A percentile compares a stretch with the other conserved stretches of the same genome.
These are phyloP conservation scores for Dicyrtoma fusca DNA, from an alignment of 2,888 invertebrate species.

Conservation along the genomic window DNA sequence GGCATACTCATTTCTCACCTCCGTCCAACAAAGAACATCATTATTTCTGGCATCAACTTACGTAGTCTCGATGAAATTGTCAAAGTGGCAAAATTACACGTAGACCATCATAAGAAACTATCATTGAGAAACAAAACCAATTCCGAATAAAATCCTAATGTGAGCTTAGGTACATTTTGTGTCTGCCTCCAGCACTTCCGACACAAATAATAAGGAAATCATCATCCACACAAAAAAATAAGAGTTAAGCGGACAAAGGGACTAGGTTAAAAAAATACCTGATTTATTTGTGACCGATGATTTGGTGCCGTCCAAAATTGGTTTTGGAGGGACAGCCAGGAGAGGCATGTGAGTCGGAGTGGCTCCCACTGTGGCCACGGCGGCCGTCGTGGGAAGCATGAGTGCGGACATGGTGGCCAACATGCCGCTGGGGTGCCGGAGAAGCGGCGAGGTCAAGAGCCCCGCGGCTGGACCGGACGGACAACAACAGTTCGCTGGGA, in stretches of 20 bases:
- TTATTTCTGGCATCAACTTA: no score
- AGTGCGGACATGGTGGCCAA: conserved; percentile 57
- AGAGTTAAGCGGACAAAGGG: no score
- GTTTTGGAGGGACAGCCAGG: conserved; percentile 49
- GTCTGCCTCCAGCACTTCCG: no score
- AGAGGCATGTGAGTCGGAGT: conserved; percentile 51
- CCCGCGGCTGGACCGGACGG: conserved; percentile 56
- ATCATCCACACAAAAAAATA: no score
- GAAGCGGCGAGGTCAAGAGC: conserved; percentile 56
- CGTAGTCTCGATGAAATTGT: neutral
- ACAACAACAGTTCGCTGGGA: conserved; percentile 57
- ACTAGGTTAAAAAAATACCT: conserved; percentile 34
- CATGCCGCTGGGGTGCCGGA: conserved; percentile 56
- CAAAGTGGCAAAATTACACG: conserved; percentile 1
- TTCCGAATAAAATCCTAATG: neutral
- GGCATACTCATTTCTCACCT: no score
- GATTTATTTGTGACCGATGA: conserved; percentile 41
- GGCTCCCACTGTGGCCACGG: conserved; percentile 51
- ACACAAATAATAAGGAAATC: no score
- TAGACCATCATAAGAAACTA: neutral
- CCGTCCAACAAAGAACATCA: no score
- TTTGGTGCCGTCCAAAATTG: conserved; percentile 43
- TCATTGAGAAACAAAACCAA: neutral
- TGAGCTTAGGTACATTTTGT: no score
- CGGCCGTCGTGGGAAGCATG: conserved; percentile 56